These are phyloP conservation scores for Pediacus dermestoides DNA, from an alignment of 2,888 invertebrate species.

Conservation along the genomic window DNA sequence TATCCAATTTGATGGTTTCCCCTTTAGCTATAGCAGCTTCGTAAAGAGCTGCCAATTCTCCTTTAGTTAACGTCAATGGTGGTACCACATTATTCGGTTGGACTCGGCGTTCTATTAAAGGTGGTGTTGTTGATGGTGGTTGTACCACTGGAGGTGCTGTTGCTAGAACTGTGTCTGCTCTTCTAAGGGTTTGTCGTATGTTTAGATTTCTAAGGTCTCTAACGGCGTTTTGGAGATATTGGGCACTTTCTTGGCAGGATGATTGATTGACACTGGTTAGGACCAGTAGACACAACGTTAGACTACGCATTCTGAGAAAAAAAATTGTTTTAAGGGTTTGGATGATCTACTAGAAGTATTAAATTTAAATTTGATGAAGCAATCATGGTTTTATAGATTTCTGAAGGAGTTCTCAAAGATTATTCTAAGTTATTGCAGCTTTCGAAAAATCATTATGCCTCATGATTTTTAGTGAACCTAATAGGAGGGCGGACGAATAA, in stretches of 20 bases:
- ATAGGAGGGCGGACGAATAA: too few species aligned
- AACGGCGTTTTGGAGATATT: slow-evolving; percentile 42
- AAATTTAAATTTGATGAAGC: slow-evolving; percentile 10
- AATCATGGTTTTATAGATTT: too few species aligned
- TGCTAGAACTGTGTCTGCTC: slow-evolving; percentile 26
- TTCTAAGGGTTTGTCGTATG: slow-evolving; percentile 29
- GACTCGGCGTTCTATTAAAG: background rate
- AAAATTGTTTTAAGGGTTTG: slow-evolving; percentile 3
- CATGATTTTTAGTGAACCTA: too few species aligned
- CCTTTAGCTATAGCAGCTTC: slow-evolving; percentile 49
- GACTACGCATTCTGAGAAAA: slow-evolving; percentile 31
- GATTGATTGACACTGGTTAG: slow-evolving; percentile 21
- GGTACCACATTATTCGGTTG: slow-evolving; percentile 23
- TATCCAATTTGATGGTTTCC: slow-evolving; percentile 41
- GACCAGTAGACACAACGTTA: slow-evolving; percentile 28
- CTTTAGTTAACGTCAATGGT: slow-evolving; percentile 38
- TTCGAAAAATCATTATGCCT: too few species aligned
- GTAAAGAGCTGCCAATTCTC: slow-evolving; percentile 51
- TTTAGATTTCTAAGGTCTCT: slow-evolving; percentile 38
- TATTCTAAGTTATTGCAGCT: too few species aligned
- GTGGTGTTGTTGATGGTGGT: slow-evolving; percentile 4
- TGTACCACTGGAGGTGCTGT: slow-evolving; percentile 14
- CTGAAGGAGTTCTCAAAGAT: too few species aligned
- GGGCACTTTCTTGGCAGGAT: slow-evolving; percentile 34
- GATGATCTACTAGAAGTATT: too few species aligned